Evolutionary conservation across 30 jellyfish, hydroid and myxozoan genomes (phyloP).

Genomic region (Cassiopea xamachana): DNA sequence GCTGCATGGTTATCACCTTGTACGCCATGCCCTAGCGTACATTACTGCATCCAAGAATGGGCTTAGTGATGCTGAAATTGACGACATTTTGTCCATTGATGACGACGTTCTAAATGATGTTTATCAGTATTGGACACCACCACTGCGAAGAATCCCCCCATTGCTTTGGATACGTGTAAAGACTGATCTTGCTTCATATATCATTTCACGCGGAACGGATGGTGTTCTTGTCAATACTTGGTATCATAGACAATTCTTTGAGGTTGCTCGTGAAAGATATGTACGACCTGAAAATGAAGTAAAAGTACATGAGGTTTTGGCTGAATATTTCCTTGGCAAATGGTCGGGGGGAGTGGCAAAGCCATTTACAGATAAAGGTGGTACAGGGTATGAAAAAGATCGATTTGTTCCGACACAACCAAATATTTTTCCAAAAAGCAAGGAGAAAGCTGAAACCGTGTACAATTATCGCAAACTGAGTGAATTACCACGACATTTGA

Average conservation of each 20-base stretch:
- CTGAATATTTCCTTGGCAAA: slow-evolving; percentile 84
- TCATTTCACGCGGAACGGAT: slow-evolving; percentile 86
- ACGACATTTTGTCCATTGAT: slow-evolving; percentile 85
- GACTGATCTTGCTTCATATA: slow-evolving; percentile 87
- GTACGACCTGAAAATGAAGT: slow-evolving; percentile 33
- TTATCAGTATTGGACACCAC: slow-evolving; percentile 97
- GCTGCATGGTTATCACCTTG: slow-evolving; percentile 77
- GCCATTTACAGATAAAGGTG: slow-evolving; percentile 72
- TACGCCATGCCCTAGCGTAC: slow-evolving; percentile 86
- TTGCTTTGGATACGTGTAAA: slow-evolving; percentile 84
- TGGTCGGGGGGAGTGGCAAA: slow-evolving; percentile 80
- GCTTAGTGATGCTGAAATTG: slow-evolving; percentile 85
- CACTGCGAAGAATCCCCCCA: slow-evolving; percentile 89
- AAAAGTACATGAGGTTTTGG: slow-evolving; percentile 56
- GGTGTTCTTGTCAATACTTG: slow-evolving; percentile 82
- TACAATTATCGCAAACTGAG: slow-evolving; percentile 78
- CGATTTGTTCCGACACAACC: slow-evolving; percentile 89
- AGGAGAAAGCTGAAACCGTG: slow-evolving; percentile 34
- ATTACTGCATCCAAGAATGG: slow-evolving; percentile 88
- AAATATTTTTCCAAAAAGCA: slow-evolving; percentile 57
- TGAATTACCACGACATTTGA: slow-evolving; percentile 89
- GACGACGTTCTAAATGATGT: slow-evolving; percentile 92
- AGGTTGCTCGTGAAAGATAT: slow-evolving; percentile 86
- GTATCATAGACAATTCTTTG: slow-evolving; percentile 93
- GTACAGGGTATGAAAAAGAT: slow-evolving; percentile 66